A percentile compares a stretch with the other conserved stretches of the same genome.
Evolutionary conservation across 1,140 invertebrate genomes (phyloP).

Genomic region (Lamellibrachia luymesi): DNA sequence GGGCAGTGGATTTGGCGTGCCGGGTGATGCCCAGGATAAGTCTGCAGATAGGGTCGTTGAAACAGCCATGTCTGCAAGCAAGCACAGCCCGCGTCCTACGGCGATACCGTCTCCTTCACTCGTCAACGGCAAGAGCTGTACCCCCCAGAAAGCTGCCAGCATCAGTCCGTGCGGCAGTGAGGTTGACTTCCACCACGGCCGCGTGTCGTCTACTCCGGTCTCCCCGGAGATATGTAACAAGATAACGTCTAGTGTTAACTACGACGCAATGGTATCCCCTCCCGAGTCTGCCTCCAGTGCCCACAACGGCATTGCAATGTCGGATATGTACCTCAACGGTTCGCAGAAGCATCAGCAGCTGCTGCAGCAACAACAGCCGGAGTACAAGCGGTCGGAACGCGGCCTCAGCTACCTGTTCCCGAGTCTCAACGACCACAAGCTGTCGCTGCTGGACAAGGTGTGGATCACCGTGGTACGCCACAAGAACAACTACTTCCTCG

Average conservation of each 20-base stretch:
- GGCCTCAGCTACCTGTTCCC: constrained; percentile 26
- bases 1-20: neutral
- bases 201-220: neutral
- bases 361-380: neutral
- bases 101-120: neutral
- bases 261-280: neutral
- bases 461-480: constrained; percentile 28
- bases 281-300: neutral
- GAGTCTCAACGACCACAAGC: constrained; percentile 21
- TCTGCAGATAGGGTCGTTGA: neutral
- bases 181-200: neutral
- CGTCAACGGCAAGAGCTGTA: neutral
- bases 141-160: neutral
- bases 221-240: neutral
- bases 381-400: constrained; percentile 23
- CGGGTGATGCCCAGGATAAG: neutral
- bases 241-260: neutral
- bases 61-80: neutral
- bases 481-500: constrained; percentile 33
- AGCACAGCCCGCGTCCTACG: neutral
- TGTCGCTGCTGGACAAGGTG: constrained; percentile 24
- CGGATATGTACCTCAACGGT: neutral
- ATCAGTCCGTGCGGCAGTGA: neutral
- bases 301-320: neutral
- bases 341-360: neutral